A percentile compares a stretch with the other conserved stretches of the same genome.
Conservation (phyloP, 2,113 vertebrate species). For the Percopsis transmontana region DNA sequence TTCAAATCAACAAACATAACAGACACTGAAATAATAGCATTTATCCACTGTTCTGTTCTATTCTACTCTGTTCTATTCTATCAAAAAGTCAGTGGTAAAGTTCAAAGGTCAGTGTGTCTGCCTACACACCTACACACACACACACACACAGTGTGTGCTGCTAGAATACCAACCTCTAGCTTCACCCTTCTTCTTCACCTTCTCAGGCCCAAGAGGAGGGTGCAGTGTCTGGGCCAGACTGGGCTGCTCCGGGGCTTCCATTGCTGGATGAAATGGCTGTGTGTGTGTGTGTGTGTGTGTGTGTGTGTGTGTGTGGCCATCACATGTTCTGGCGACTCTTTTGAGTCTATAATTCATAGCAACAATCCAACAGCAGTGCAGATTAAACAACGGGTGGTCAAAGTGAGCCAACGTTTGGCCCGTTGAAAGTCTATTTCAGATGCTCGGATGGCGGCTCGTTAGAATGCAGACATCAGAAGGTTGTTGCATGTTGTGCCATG, state of each 20-base stretch:
- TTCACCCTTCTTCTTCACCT: slow-evolving; percentile 61
- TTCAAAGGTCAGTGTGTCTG: slow-evolving; percentile 41
- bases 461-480: no score
- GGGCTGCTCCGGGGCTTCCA: slow-evolving; percentile 32
- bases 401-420: no score
- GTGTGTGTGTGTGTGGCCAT: slow-evolving; percentile 28
- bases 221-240: slow-evolving; percentile 44
- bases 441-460: no score
- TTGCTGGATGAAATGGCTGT: slow-evolving; percentile 12
- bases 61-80: slow-evolving; percentile 15
- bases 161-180: slow-evolving; percentile 61
- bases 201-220: slow-evolving; percentile 51
- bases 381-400: no score
- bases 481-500: no score
- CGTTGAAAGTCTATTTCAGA: no score
- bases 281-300: slow-evolving; percentile 40
- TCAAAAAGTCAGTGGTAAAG: slow-evolving; percentile 42
- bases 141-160: slow-evolving; percentile 33
- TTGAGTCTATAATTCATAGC: no score
- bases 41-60: slow-evolving; percentile 4
- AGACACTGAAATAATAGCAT: background rate
- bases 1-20: background rate
- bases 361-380: no score
- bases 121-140: slow-evolving; percentile 29
- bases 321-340: no score